Conservation (phyloP, 2,888 invertebrate genomes). For the Exephanes ischioxanthus region DNA sequence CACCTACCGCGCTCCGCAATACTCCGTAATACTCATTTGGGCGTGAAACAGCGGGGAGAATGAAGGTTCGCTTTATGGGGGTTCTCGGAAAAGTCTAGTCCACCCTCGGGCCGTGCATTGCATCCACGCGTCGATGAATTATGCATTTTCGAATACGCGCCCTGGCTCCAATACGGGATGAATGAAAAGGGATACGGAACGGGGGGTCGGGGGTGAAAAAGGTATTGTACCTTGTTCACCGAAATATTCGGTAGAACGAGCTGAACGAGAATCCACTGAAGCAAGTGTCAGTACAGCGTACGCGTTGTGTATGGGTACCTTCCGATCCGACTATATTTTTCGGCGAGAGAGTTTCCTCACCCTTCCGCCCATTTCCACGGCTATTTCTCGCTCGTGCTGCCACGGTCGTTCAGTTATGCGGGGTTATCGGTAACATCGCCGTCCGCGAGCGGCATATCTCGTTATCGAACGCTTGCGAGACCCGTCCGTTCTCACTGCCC, state of each 20-base stretch:
- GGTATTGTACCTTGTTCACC: slow-evolving; percentile 51
- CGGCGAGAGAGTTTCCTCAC: slow-evolving; percentile 24
- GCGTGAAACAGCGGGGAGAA: slow-evolving; percentile 11
- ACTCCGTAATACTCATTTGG: not conserved
- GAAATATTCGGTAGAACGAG: slow-evolving; percentile 7
- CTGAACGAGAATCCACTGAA: slow-evolving; percentile 15
- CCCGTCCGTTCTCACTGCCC: slow-evolving; percentile 29
- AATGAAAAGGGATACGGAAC: slow-evolving; percentile 22
- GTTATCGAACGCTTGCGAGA: slow-evolving; percentile 45
- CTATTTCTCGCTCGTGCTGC: not conserved
- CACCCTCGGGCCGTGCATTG: slow-evolving; percentile 27
- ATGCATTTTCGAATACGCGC: slow-evolving; percentile 48
- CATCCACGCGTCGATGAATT: slow-evolving; percentile 51
- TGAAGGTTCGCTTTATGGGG: not conserved
- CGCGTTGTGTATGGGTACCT: not conserved
- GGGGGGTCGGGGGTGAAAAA: not conserved
- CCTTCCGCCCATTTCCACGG: not conserved
- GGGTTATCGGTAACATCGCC: slow-evolving; percentile 10
- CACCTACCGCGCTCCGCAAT: not conserved
- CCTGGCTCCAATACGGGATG: slow-evolving; percentile 4
- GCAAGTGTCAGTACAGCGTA: not conserved
- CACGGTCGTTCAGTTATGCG: not conserved
- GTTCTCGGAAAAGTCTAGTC: slow-evolving; percentile 11
- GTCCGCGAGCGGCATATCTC: slow-evolving; percentile 49
- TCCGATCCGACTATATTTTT: slow-evolving; percentile 49